Conservation (phyloP, 2,113 vertebrate genomes). For the Varanus komodoensis region DNA sequence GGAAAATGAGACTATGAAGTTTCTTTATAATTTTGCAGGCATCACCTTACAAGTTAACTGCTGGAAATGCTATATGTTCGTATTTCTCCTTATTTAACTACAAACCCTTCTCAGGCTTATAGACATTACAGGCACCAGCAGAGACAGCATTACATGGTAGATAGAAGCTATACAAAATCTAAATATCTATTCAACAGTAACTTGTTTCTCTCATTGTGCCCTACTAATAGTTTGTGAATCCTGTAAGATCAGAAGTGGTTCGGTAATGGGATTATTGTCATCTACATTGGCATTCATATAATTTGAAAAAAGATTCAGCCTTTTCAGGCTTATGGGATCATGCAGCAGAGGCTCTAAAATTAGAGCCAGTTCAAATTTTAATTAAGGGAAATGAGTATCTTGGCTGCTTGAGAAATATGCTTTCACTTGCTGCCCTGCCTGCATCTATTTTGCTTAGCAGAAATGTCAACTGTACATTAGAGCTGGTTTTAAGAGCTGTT, state of each 20-base stretch:
- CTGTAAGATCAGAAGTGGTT: neutral
- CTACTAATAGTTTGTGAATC: neutral
- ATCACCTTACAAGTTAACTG: too few species aligned
- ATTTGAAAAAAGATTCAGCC: neutral
- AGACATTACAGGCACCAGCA: neutral
- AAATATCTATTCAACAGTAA: neutral
- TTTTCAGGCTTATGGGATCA: neutral
- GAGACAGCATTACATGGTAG: neutral
- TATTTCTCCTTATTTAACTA: neutral
- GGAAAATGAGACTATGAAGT: neutral
- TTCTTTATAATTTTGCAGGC: neutral
- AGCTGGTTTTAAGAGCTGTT: neutral
- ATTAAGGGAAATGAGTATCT: neutral
- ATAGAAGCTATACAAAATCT: neutral
- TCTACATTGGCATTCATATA: neutral
- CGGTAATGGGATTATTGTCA: neutral
- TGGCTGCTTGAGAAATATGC: neutral
- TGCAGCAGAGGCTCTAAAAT: neutral
- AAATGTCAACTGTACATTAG: neutral
- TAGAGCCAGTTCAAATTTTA: conserved; percentile 1
- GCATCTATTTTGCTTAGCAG: neutral
- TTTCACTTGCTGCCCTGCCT: neutral
- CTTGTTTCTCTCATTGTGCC: neutral
- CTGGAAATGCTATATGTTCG: too few species aligned
- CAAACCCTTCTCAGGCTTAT: neutral